phyloP scores from a whole-genome alignment of 2,797 vertebrate genomes.

The Sebastes itinus region DNA sequence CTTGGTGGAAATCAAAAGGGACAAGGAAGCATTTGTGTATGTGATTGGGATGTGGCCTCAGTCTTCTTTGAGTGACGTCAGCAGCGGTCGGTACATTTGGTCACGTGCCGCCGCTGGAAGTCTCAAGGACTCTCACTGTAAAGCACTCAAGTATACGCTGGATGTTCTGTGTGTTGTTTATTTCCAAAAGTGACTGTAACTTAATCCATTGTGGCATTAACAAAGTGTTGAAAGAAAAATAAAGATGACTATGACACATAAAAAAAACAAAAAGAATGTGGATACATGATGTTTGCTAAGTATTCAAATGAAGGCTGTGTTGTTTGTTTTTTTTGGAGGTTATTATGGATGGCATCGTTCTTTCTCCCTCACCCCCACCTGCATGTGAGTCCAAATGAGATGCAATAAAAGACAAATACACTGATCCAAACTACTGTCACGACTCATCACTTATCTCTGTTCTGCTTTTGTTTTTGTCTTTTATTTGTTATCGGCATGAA shows the following conservation, averaged over 20 bases:
- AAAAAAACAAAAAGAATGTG: slow-evolving; percentile 64
- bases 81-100: slow-evolving; percentile 80
- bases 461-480: slow-evolving; percentile 4
- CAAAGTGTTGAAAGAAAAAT: slow-evolving; percentile 87
- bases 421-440: slow-evolving; percentile 82
- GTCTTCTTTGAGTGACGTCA: slow-evolving; percentile 75
- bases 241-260: slow-evolving; percentile 78
- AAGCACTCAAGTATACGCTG: slow-evolving; percentile 85
- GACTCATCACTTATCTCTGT: slow-evolving; percentile 55
- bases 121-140: slow-evolving; percentile 70
- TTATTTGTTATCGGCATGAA: neutral
- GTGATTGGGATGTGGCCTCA: slow-evolving; percentile 48
- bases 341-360: slow-evolving; percentile 82
- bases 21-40: slow-evolving; percentile 25
- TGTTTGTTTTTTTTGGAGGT: slow-evolving; percentile 74
- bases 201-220: slow-evolving; percentile 90
- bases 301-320: slow-evolving; percentile 76
- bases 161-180: slow-evolving; percentile 92
- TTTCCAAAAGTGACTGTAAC: slow-evolving; percentile 92
- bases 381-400: slow-evolving; percentile 98
- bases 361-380: slow-evolving; percentile 76
- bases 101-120: slow-evolving; percentile 78
- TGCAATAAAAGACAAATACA: slow-evolving; percentile 94
- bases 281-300: slow-evolving; percentile 69
- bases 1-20: slow-evolving; percentile 33